A percentile compares a stretch with the other conserved stretches of the same genome.
These are phyloP conservation scores for Ips typographus DNA, from an alignment of 1,140 invertebrate genomes.

Conservation along the genomic window DNA sequence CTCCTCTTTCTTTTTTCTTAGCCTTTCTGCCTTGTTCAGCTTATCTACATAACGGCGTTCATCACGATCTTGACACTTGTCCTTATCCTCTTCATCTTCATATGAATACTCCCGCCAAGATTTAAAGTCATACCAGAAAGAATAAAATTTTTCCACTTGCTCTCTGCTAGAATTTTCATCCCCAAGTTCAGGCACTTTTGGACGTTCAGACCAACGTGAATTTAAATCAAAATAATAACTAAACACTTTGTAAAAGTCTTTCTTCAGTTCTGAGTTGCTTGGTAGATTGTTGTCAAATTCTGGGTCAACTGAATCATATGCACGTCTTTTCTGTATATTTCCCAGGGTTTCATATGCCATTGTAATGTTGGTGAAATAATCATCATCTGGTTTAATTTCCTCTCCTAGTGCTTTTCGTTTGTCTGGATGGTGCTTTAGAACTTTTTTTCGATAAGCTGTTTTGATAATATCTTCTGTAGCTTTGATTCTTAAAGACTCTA, in stretches of 20 bases:
- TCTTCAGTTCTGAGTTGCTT: slow-evolving; percentile 70
- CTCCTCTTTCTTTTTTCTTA: slow-evolving; percentile 95
- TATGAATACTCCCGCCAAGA: slow-evolving; percentile 99
- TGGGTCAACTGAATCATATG: slow-evolving; percentile 96
- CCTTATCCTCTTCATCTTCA: slow-evolving; percentile 97
- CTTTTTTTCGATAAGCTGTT: slow-evolving; percentile 88
- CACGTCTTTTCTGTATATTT: slow-evolving; percentile 75
- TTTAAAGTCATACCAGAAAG: slow-evolving; percentile 96
- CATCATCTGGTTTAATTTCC: slow-evolving; percentile 80
- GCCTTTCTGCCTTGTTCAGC: slow-evolving; percentile 89
- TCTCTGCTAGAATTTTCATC: slow-evolving; percentile 67
- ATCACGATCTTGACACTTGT: slow-evolving; percentile 93
- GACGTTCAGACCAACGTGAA: slow-evolving; percentile 88
- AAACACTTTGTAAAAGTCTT: slow-evolving; percentile 82
- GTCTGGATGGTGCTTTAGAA: slow-evolving; percentile 96
- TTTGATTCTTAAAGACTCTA: slow-evolving; percentile 71
- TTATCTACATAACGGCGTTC: slow-evolving; percentile 97
- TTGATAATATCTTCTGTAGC: slow-evolving; percentile 92
- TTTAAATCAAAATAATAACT: slow-evolving; percentile 83
- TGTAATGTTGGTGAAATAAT: slow-evolving; percentile 99
- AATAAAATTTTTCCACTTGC: slow-evolving; percentile 83
- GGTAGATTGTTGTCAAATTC: slow-evolving; percentile 90
- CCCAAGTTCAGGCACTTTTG: slow-evolving; percentile 84
- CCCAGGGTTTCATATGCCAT: slow-evolving; percentile 93
- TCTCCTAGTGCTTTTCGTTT: slow-evolving; percentile 89